A percentile compares a stretch with the other conserved stretches of the same genome.
phyloP scores from a whole-genome alignment of 2,113 vertebrate species.

The Oxyruncus cristatus region DNA sequence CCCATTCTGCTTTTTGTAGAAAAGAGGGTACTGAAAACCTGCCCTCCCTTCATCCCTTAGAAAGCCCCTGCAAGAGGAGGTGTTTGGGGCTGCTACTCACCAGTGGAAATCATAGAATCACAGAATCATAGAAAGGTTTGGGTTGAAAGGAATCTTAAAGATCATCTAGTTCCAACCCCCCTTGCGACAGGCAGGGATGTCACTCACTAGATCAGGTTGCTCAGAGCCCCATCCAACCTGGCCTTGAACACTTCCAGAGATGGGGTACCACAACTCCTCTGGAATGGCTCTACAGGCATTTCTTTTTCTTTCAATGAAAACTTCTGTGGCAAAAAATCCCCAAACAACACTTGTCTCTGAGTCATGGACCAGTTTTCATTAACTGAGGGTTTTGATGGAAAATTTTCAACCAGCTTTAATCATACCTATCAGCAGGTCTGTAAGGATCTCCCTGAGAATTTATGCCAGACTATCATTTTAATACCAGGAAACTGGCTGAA shows the following conservation, averaged over 20 bases:
- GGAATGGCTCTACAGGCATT: background rate
- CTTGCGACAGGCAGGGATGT: too few relatives aligned
- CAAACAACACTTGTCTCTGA: background rate
- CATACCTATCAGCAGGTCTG: constrained; percentile 42
- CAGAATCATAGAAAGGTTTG: background rate
- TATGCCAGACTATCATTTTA: constrained; percentile 26
- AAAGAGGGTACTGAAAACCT: background rate
- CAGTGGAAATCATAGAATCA: background rate
- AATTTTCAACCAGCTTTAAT: constrained; percentile 44
- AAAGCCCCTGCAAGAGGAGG: background rate
- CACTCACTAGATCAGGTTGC: background rate
- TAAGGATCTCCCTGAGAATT: constrained; percentile 8
- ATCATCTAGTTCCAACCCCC: background rate
- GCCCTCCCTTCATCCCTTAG: background rate
- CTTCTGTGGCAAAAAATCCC: background rate
- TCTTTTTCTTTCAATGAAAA: background rate
- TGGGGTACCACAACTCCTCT: background rate
- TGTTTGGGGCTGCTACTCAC: background rate
- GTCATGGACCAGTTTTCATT: constrained; percentile 15
- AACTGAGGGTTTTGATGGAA: constrained; percentile 31
- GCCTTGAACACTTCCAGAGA: rapidly evolving
- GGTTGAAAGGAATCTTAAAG: background rate
- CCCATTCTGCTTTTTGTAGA: background rate
- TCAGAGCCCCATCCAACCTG: background rate
- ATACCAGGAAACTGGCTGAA: constrained; percentile 43